These are phyloP conservation scores for Acromyrmex heyeri DNA, from an alignment of 1,140 invertebrate genomes.

Conservation along the genomic window DNA sequence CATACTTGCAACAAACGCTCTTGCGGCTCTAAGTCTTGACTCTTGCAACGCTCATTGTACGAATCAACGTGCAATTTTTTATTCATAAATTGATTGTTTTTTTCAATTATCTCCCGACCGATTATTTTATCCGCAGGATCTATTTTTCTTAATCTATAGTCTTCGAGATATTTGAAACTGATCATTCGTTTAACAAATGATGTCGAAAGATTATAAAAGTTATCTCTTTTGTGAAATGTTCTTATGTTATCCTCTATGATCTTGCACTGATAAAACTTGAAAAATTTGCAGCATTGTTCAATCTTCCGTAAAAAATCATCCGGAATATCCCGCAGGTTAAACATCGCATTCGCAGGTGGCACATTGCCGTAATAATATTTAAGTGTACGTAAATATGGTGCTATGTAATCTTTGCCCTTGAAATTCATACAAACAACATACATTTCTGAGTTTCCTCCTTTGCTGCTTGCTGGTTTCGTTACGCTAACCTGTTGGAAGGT, in stretches of 20 bases:
- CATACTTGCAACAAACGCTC: constrained; percentile 53
- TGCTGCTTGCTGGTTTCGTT: constrained; percentile 96
- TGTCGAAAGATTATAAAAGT: constrained; percentile 31
- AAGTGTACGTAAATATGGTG: constrained; percentile 85
- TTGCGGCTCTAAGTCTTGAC: constrained; percentile 62
- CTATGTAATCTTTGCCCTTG: constrained; percentile 84
- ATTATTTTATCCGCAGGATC: constrained; percentile 69
- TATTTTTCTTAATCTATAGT: constrained; percentile 75
- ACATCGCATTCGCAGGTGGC: constrained; percentile 86
- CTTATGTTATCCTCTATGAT: constrained; percentile 90
- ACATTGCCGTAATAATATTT: constrained; percentile 86
- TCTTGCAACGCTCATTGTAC: constrained; percentile 79
- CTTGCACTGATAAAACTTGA: constrained; percentile 89
- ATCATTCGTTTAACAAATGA: constrained; percentile 69
- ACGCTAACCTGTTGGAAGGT: constrained; percentile 91
- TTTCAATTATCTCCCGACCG: constrained; percentile 67
- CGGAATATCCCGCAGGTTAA: constrained; percentile 89
- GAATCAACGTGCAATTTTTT: constrained; percentile 73
- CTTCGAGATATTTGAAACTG: constrained; percentile 73
- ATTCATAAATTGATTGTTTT: background rate
- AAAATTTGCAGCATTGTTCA: constrained; percentile 88
- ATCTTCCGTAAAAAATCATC: constrained; percentile 90
- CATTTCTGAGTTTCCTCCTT: constrained; percentile 97
- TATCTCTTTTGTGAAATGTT: constrained; percentile 82
- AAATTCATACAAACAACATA: constrained; percentile 94